Conservation (phyloP, 2,113 vertebrate species). For the Prinia subflava region DNA sequence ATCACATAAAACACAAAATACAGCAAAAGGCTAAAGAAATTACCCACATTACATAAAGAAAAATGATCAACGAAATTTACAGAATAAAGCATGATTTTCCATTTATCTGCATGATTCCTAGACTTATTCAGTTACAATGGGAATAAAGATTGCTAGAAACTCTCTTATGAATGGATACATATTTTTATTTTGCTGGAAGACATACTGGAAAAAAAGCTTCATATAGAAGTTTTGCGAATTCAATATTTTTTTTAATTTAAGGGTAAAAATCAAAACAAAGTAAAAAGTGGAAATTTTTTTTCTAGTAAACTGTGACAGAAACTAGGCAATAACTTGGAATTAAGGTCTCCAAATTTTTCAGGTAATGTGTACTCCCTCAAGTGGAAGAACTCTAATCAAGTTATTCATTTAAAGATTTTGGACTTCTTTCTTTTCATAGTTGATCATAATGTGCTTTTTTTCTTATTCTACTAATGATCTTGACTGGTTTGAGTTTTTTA, state of each 20-base stretch:
- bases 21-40: neutral
- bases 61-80: neutral
- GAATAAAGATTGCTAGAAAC: neutral
- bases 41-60: neutral
- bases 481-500: neutral
- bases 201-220: neutral
- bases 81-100: neutral
- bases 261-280: neutral
- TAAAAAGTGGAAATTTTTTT: neutral
- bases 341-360: neutral
- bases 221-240: neutral
- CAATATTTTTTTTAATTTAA: neutral
- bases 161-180: neutral
- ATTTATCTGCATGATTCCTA: neutral
- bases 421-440: neutral
- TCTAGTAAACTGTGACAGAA: neutral
- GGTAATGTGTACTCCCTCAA: neutral
- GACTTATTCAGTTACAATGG: accelerated
- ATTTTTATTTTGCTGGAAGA: neutral
- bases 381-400: neutral
- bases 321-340: neutral
- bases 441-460: neutral
- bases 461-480: neutral
- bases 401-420: neutral
- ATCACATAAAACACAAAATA: neutral